Conservation (phyloP, 2,888 invertebrate genomes). For the Acronicta psi region DNA sequence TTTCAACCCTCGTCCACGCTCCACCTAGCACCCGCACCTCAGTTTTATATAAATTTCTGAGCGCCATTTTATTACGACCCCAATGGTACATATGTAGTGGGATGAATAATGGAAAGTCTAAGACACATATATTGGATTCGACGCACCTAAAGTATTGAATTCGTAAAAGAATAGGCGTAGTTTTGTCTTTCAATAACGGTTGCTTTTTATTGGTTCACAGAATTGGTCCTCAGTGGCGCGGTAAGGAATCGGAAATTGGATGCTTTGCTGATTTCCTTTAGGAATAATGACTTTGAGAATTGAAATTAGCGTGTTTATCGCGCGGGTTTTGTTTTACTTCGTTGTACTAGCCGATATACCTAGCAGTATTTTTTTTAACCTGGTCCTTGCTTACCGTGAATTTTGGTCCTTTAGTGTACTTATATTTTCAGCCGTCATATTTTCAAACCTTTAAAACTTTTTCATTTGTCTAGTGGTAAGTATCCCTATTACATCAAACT, state of each 20-base stretch:
- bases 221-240: conserved; percentile 28
- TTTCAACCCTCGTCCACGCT: conserved; percentile 34
- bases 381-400: too few species aligned
- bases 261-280: conserved; percentile 29
- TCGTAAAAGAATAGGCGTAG: conserved; percentile 48
- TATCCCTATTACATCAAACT: too few species aligned
- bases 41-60: conserved; percentile 64
- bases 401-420: too few species aligned
- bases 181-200: conserved; percentile 58
- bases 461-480: too few species aligned
- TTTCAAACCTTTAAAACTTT: too few species aligned
- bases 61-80: conserved; percentile 61
- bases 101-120: conserved; percentile 76
- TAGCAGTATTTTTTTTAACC: too few species aligned
- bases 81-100: conserved; percentile 65
- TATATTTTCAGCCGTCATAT: too few species aligned
- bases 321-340: background rate
- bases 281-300: background rate
- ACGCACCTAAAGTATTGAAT: conserved; percentile 59
- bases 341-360: background rate
- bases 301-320: background rate
- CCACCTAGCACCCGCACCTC: conserved; percentile 37
- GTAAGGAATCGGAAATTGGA: conserved; percentile 25
- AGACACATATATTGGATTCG: conserved; percentile 73
- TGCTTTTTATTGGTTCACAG: conserved; percentile 41